phyloP scores from a whole-genome alignment of 2,113 vertebrate species.

The Thunnus thynnus region DNA sequence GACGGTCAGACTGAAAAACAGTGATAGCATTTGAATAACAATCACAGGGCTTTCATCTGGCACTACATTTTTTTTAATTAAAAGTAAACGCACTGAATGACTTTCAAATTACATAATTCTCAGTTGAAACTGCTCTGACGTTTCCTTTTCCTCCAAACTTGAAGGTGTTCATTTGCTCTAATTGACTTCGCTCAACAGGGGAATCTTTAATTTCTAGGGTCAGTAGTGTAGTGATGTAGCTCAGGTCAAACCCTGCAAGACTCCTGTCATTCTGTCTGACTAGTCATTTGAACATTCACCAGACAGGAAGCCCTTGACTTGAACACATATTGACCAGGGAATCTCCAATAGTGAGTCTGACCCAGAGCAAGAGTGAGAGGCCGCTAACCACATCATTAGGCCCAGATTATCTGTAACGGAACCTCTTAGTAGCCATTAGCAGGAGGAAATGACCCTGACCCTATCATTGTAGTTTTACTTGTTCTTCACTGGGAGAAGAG shows the following conservation, averaged over 20 bases:
- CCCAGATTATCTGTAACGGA: conserved; percentile 67
- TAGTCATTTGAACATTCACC: conserved; percentile 22
- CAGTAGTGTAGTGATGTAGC: not conserved
- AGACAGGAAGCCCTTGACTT: conserved; percentile 27
- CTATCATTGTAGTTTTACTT: conserved; percentile 59
- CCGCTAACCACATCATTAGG: conserved; percentile 70
- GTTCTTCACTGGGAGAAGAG: conserved; percentile 37
- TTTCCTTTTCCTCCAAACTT: not conserved
- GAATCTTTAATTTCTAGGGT: conserved; percentile 21
- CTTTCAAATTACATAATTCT: not conserved
- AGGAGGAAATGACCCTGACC: conserved; percentile 71
- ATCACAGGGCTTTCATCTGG: too few relatives aligned
- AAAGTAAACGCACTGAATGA: too few relatives aligned
- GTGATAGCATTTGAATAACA: too few relatives aligned
- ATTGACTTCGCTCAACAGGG: not conserved
- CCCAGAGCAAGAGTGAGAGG: conserved; percentile 46
- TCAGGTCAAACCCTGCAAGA: not conserved
- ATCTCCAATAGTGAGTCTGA: conserved; percentile 49
- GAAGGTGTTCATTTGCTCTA: conserved; percentile 12
- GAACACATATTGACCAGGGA: conserved; percentile 58
- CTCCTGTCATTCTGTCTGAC: conserved; percentile 24
- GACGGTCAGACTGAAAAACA: too few relatives aligned
- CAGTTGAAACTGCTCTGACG: not conserved
- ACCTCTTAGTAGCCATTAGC: conserved; percentile 72
- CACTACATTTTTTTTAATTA: too few relatives aligned